Conservation (phyloP, 2,113 vertebrate genomes). For the Arvicanthis niloticus region DNA sequence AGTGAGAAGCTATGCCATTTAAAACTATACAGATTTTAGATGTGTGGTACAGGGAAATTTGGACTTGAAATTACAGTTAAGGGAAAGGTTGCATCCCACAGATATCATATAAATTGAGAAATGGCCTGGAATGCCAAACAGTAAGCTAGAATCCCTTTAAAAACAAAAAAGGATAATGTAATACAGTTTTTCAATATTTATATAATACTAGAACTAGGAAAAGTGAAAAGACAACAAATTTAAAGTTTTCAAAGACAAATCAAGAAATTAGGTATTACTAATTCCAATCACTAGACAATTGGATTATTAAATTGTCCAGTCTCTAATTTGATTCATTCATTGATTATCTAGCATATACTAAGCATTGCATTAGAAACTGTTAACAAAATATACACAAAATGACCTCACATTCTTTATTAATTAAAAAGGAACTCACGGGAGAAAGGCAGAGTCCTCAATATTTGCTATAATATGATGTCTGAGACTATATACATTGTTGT, state of each 20-base stretch:
- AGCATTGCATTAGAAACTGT: background rate
- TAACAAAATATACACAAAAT: conserved; percentile 29
- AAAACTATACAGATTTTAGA: conserved; percentile 26
- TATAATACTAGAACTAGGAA: conserved; percentile 9
- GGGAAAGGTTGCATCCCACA: background rate
- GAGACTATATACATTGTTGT: background rate
- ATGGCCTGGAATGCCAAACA: conserved; percentile 34
- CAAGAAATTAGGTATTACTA: conserved; percentile 13
- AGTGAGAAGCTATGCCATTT: conserved; percentile 6
- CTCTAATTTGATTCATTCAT: background rate
- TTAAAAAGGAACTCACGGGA: conserved; percentile 4
- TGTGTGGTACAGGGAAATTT: background rate
- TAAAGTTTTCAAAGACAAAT: conserved; percentile 20
- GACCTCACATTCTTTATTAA: background rate
- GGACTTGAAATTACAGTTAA: conserved; percentile 30
- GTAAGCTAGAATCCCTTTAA: background rate
- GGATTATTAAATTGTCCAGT: background rate
- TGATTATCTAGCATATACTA: background rate
- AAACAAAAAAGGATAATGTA: background rate
- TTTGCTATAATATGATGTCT: background rate
- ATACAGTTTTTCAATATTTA: background rate
- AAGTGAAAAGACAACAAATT: background rate
- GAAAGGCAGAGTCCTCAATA: background rate
- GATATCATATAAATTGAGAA: background rate
- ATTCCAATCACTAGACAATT: background rate